These are phyloP conservation scores for Bostrychus sinensis DNA, from an alignment of 2,113 vertebrate species.

Conservation along the genomic window DNA sequence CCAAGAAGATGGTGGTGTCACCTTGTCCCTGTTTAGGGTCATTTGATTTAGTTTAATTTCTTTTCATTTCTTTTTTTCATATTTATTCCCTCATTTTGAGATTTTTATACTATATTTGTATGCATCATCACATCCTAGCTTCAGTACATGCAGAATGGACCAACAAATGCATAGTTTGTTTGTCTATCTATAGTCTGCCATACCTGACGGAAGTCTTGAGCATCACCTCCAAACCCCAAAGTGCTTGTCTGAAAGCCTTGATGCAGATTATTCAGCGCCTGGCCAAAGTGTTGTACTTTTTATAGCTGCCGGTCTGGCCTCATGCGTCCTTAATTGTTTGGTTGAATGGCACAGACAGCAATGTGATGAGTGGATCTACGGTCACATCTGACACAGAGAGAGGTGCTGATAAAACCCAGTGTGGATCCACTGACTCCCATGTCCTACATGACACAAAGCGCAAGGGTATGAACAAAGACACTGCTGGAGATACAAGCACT, in stretches of 20 bases:
- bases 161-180: neutral
- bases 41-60: no score
- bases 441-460: conserved; percentile 65
- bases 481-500: conserved; percentile 49
- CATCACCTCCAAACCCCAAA: conserved; percentile 6
- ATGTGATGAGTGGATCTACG: conserved; percentile 68
- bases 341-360: conserved; percentile 61
- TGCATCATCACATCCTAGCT: neutral
- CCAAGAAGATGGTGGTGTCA: no score
- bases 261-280: conserved; percentile 62
- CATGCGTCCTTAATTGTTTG: conserved; percentile 69
- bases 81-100: no score
- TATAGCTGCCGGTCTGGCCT: conserved; percentile 58
- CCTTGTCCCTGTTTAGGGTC: no score
- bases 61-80: no score
- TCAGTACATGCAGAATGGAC: neutral
- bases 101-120: no score
- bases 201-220: conserved; percentile 13
- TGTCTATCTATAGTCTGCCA: conserved; percentile 41
- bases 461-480: conserved; percentile 72
- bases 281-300: conserved; percentile 64
- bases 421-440: conserved; percentile 43
- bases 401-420: conserved; percentile 59
- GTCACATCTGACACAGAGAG: conserved; percentile 63
- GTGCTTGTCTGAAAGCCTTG: conserved; percentile 44